These are phyloP conservation scores for Macquaria australasica DNA, from an alignment of 2,113 vertebrate genomes.

Conservation along the genomic window DNA sequence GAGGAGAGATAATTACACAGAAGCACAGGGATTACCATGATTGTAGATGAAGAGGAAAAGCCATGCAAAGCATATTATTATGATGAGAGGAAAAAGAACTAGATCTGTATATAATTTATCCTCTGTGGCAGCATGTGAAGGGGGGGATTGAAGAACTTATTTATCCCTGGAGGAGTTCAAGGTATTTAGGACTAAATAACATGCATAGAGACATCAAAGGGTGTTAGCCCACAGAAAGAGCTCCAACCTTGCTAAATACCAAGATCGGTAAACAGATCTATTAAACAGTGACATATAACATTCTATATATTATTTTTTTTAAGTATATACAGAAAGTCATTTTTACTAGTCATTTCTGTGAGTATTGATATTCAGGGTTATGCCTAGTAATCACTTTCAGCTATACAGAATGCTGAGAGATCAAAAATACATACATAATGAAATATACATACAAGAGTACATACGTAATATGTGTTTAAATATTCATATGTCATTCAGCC, in stretches of 20 bases:
- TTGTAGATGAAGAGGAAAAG: slow-evolving; percentile 80
- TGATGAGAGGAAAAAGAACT: slow-evolving; percentile 75
- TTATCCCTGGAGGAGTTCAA: slow-evolving; percentile 70
- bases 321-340: neutral
- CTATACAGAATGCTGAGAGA: slow-evolving; percentile 16
- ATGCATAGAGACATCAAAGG: slow-evolving; percentile 67
- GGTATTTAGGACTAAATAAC: slow-evolving; percentile 67
- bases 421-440: slow-evolving; percentile 48
- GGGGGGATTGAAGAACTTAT: slow-evolving; percentile 63
- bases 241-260: slow-evolving; percentile 32
- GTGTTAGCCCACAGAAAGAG: slow-evolving; percentile 43
- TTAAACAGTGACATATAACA: slow-evolving; percentile 16
- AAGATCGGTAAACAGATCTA: slow-evolving; percentile 42
- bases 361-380: neutral
- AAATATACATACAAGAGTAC: slow-evolving; percentile 39
- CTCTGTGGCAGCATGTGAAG: slow-evolving; percentile 66
- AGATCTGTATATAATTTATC: slow-evolving; percentile 71
- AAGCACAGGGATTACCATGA: slow-evolving; percentile 80
- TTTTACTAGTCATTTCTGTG: neutral
- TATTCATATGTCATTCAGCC: slow-evolving; percentile 45
- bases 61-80: slow-evolving; percentile 79
- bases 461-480: slow-evolving; percentile 41
- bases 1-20: slow-evolving; percentile 82
- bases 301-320: neutral
- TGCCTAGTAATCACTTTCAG: slow-evolving; percentile 25